Base-by-base conservation (phyloP, 1,140 invertebrate genomes). In the Ips typographus region DNA sequence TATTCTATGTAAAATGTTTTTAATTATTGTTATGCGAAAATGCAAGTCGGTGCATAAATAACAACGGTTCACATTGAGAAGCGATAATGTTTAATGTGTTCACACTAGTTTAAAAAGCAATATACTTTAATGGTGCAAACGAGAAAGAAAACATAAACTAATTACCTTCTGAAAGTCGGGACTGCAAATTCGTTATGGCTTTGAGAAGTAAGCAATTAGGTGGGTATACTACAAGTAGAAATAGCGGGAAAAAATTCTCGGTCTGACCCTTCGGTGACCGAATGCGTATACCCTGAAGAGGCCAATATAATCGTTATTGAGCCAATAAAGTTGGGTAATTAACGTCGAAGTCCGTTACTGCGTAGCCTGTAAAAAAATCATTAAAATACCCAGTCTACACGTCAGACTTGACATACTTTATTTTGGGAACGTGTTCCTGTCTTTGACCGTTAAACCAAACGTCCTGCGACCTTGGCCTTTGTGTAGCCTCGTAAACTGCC, bases 341-440 rank as follows among this genome's bases (percentile, higher is more conserved):
- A 22, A 22, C 22, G 22, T 22, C 22, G 4, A 59, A 65, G 64
- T 66, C 65, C 65, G 44, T 38, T 44, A 61, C 56, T 68, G 65
- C 57, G 44, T 52, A 53, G 65, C 47, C 53, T 60, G 65, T 56
- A 70, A 70, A 70, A 68, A 70, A 70, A 70, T 70, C 68, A 70
- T 70, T 70, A 70, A 70, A 70, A 70, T 70, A 70, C 68, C 61
- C 59, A 64, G 68, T 64, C 66, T 55, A 68, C 66, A 68, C 60
- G 68, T 64, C 68, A 63, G 60, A 64, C 68, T 70, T 70, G 68
- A 70, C 68, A 70, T 70, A 70, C 68, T 70, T 70, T 70, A 70
- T 70, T 70, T 70, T 64, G 55, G 61, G 60, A 70, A 70, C 68
- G 68, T 70, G 60, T 63, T 70, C 53, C 68, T 70, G 68, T 64